These are phyloP conservation scores for Amblyornis subalaris DNA, from an alignment of 2,113 vertebrate genomes.

Conservation along the genomic window DNA sequence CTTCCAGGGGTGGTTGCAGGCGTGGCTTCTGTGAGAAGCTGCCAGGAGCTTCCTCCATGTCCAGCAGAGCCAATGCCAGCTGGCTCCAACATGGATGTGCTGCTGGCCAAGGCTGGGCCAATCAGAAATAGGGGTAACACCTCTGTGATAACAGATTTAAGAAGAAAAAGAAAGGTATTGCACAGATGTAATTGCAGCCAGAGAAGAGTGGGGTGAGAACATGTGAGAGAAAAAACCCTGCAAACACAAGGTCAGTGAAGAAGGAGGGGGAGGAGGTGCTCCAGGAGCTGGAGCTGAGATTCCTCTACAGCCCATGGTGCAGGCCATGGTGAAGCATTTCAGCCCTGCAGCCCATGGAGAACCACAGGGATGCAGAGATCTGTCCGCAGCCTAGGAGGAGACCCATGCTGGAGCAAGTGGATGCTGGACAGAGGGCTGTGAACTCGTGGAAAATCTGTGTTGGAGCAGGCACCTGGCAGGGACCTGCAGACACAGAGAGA, in stretches of 20 bases:
- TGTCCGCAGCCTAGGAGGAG: not conserved
- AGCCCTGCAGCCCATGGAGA: not conserved
- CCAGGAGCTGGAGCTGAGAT: not conserved
- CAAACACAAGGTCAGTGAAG: not conserved
- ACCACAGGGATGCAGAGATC: not conserved
- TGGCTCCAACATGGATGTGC: not conserved
- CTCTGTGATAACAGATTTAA: not conserved
- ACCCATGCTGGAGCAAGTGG: not conserved
- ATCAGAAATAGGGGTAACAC: fast-evolving
- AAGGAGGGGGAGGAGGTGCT: not conserved
- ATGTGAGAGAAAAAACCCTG: not conserved
- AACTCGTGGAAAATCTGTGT: not conserved
- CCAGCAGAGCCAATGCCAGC: not conserved
- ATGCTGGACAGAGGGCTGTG: not conserved
- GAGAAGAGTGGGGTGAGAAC: too few relatives aligned
- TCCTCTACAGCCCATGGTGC: not conserved
- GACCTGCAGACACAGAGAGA: fast-evolving
- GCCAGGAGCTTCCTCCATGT: not conserved
- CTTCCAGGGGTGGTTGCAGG: not conserved
- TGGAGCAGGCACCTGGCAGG: not conserved
- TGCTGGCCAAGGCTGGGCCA: not conserved
- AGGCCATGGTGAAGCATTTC: not conserved
- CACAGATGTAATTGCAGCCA: not conserved
- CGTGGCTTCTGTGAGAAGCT: not conserved
- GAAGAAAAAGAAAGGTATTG: not conserved